Conservation (phyloP, 2,888 invertebrate species). For the Caenorhabditis panamensis region DNA sequence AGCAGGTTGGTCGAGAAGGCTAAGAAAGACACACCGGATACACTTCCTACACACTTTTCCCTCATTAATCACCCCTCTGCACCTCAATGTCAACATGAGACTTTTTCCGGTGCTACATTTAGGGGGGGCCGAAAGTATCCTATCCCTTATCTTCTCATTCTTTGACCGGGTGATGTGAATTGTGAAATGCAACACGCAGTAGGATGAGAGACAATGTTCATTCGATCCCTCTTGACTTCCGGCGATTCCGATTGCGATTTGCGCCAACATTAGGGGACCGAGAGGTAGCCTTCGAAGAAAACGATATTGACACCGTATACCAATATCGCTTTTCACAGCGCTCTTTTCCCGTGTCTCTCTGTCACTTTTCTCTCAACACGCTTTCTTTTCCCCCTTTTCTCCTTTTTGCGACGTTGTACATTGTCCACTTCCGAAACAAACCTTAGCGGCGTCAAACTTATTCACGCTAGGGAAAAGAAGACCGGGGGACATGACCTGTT, state of each 20-base stretch:
- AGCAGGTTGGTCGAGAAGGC: constrained; percentile 67
- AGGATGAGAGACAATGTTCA: constrained; percentile 39
- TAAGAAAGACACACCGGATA: neutral
- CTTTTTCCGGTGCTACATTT: neutral
- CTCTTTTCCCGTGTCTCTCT: constrained; percentile 24
- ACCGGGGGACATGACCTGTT: neutral
- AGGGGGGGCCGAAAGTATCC: neutral
- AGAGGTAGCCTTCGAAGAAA: constrained; percentile 38
- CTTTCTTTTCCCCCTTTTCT: constrained; percentile 18
- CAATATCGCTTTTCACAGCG: constrained; percentile 44
- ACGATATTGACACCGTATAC: constrained; percentile 57
- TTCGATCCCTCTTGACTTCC: constrained; percentile 50
- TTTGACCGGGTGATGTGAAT: constrained; percentile 52
- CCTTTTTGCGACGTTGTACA: constrained; percentile 27
- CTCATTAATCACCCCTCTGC: constrained; percentile 47
- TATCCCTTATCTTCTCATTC: constrained; percentile 44
- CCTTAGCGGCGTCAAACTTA: constrained; percentile 40
- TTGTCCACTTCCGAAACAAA: constrained; percentile 23
- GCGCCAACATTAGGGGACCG: constrained; percentile 32
- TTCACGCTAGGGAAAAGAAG: constrained; percentile 15
- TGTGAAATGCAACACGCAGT: constrained; percentile 8
- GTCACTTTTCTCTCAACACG: constrained; percentile 30
- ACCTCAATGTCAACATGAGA: constrained; percentile 24
- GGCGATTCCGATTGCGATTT: too few species aligned
- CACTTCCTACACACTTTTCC: constrained; percentile 10